Conservation (phyloP, 2,888 invertebrate species). For the Tachina fera region DNA sequence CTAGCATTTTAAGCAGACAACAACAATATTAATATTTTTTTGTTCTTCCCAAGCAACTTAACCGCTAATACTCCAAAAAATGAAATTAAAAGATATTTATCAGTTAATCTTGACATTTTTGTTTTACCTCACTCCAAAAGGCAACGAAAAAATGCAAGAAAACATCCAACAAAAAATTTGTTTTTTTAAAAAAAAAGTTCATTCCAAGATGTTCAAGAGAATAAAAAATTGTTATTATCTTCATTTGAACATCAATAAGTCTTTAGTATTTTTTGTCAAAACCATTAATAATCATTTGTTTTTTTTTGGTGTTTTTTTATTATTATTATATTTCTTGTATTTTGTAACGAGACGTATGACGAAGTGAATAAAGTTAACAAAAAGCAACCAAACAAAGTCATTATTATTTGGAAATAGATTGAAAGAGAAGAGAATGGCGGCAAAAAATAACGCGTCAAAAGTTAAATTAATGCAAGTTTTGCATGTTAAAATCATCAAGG, state of each 20-base stretch:
- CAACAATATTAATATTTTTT: not conserved
- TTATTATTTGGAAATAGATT: conserved; percentile 24
- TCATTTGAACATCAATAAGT: conserved; percentile 68
- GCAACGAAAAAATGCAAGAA: conserved; percentile 2
- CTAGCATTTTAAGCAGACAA: conserved; percentile 15
- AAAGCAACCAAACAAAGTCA: conserved; percentile 35
- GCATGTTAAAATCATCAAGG: conserved; percentile 68
- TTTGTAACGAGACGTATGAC: conserved; percentile 37
- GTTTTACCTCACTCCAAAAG: conserved; percentile 55
- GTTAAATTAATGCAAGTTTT: conserved; percentile 73
- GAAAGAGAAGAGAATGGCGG: not conserved
- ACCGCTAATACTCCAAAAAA: conserved; percentile 5
- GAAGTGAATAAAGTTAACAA: conserved; percentile 16
- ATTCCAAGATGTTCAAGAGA: conserved; percentile 33
- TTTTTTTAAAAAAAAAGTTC: conserved; percentile 21
- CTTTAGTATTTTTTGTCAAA: conserved; percentile 67
- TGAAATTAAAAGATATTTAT: conserved; percentile 61
- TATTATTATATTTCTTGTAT: not conserved
- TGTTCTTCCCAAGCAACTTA: not conserved
- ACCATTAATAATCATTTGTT: conserved; percentile 70
- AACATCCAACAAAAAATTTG: not conserved
- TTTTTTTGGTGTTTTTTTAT: not conserved
- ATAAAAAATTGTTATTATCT: conserved; percentile 58
- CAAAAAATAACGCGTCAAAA: conserved; percentile 59
- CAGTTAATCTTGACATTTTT: conserved; percentile 69